These are phyloP conservation scores for Melitaea cinxia DNA, from an alignment of 1,140 invertebrate genomes.

Conservation along the genomic window DNA sequence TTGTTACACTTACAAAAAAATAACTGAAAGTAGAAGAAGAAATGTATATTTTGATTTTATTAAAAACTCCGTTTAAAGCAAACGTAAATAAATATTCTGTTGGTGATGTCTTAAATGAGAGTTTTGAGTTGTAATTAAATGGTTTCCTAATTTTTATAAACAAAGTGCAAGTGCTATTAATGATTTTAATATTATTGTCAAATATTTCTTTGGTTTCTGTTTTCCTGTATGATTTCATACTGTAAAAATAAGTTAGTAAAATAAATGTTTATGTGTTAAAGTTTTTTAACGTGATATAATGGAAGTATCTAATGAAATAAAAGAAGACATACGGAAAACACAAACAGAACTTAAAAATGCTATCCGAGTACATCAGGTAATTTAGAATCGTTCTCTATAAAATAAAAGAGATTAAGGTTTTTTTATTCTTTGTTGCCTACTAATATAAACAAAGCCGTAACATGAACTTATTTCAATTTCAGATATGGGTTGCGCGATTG, in stretches of 20 bases:
- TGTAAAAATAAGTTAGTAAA: not conserved
- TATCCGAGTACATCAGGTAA: constrained; percentile 86
- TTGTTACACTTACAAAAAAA: not conserved
- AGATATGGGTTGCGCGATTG: constrained; percentile 83
- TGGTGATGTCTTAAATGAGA: not conserved
- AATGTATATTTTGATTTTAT: constrained; percentile 1
- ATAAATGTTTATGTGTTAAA: not conserved
- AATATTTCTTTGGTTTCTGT: not conserved
- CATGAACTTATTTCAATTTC: constrained; percentile 47
- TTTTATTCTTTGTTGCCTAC: no score
- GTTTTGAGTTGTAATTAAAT: not conserved
- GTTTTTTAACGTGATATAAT: constrained; percentile 52
- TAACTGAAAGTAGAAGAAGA: constrained; percentile 7
- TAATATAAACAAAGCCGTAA: not conserved
- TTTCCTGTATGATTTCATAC: not conserved
- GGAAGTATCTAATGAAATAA: constrained; percentile 85
- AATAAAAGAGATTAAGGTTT: no score
- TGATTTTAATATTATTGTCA: not conserved
- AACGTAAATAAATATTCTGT: not conserved
- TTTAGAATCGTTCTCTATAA: constrained; percentile 6
- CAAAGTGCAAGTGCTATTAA: not conserved
- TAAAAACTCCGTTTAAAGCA: not conserved
- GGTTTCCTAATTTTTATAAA: not conserved
- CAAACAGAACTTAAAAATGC: constrained; percentile 86
- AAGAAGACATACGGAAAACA: constrained; percentile 84